Evolutionary conservation across 2,888 invertebrate genomes (phyloP).

Genomic region (Drosophila pseudotalamancana): DNA sequence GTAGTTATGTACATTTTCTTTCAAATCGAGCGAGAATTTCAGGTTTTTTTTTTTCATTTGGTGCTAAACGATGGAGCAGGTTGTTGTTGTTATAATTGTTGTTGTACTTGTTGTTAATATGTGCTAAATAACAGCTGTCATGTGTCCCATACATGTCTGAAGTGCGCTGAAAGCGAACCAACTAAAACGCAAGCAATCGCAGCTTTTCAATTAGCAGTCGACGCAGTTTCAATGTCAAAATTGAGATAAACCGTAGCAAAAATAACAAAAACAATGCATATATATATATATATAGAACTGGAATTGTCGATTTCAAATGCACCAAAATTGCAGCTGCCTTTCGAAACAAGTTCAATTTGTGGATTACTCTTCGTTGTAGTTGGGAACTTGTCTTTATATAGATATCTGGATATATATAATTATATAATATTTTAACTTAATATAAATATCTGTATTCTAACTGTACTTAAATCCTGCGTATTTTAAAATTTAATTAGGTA

Average conservation of each 20-base stretch:
- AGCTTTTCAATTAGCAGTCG: constrained; percentile 64
- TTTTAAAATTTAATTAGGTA: too few species aligned
- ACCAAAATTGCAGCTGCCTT: constrained; percentile 7
- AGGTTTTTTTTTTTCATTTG: constrained; percentile 49
- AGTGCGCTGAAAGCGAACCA: not conserved
- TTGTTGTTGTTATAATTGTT: constrained; percentile 13
- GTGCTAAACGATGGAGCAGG: constrained; percentile 63
- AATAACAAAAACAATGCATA: constrained; percentile 1
- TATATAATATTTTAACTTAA: too few species aligned
- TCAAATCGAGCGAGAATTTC: constrained; percentile 31
- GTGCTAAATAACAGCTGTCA: constrained; percentile 56
- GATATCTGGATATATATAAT: not conserved
- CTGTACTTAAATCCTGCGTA: too few species aligned
- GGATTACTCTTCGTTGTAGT: not conserved
- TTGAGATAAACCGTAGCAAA: not conserved
- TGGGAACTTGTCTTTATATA: not conserved
- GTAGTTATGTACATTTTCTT: constrained; percentile 21
- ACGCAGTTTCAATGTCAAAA: constrained; percentile 61
- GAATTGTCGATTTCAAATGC: constrained; percentile 10
- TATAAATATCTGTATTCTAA: too few species aligned
- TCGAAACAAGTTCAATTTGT: not conserved
- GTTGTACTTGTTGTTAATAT: constrained; percentile 30
- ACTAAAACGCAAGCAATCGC: constrained; percentile 30
- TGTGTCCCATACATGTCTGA: constrained; percentile 19
- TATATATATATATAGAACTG: constrained; percentile 6